Evolutionary conservation across 2,113 vertebrate species (phyloP).

Genomic region (Takifugu bimaculatus): DNA sequence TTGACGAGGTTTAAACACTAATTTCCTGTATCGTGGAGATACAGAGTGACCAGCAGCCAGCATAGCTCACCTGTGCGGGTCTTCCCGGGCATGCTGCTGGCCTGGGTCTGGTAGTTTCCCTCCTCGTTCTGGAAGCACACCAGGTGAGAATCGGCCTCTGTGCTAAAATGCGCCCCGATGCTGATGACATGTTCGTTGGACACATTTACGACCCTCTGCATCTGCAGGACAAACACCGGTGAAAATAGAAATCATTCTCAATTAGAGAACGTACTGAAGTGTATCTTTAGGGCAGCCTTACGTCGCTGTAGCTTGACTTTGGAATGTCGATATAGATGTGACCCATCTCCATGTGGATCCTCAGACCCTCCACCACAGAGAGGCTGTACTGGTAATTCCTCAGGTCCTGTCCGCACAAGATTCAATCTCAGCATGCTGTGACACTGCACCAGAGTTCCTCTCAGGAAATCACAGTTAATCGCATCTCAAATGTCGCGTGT

Average conservation of each 20-base stretch:
- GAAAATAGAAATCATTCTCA: no score
- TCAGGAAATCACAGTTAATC: no score
- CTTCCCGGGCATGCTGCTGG: slow-evolving; percentile 81
- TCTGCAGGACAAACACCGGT: slow-evolving; percentile 66
- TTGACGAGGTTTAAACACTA: neutral
- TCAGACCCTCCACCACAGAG: slow-evolving; percentile 81
- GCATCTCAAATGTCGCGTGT: neutral
- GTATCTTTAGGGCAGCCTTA: slow-evolving; percentile 49
- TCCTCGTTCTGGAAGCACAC: slow-evolving; percentile 89
- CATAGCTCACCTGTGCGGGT: slow-evolving; percentile 81
- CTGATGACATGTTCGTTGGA: slow-evolving; percentile 94
- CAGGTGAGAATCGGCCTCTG: slow-evolving; percentile 88
- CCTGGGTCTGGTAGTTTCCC: slow-evolving; percentile 87
- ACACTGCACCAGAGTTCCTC: no score
- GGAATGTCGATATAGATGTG: slow-evolving; percentile 93
- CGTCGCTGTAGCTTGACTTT: slow-evolving; percentile 82
- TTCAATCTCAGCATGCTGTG: neutral
- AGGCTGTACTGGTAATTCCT: slow-evolving; percentile 92
- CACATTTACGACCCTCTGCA: slow-evolving; percentile 85
- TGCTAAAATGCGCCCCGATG: slow-evolving; percentile 86
- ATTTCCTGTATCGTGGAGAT: neutral
- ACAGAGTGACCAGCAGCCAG: no score
- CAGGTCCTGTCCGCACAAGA: slow-evolving; percentile 77
- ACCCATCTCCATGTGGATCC: slow-evolving; percentile 94
- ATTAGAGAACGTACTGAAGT: neutral